Evolutionary conservation across 2,888 invertebrate genomes (phyloP), one percentile per base, ranked within the genome.

Genomic region (Iselma pallidipennis): DNA sequence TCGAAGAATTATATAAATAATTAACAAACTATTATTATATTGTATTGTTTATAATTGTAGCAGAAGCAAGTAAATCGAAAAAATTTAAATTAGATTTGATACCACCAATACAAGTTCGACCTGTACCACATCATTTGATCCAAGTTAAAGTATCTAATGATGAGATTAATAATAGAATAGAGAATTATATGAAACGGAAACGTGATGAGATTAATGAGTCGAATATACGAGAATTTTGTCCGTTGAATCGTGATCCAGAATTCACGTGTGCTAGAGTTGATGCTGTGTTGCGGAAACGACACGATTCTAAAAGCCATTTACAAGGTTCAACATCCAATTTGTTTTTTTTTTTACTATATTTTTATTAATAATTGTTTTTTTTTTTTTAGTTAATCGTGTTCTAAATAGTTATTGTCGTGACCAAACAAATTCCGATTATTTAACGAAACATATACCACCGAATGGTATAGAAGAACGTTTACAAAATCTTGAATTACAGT

Each of bases 261-360:
- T 83, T 83, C 66, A 87, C 87, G 0, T 94, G 94, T 81, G 94
- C 94, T 0, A 83, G 94, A 74, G 88, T 92, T 12, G 86, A 91
- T 76, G 89, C 93, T 42, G 85, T 88, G 68, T 86, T 92, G 62
- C 83, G 89, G 3, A 89, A 87, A 67, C 84, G 90, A 55, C 89
- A 87, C 69, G 91, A 90, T 75, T 90, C 90, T 0, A 92, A 90
- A 76, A 90, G 92, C 66, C 94, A 92, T 81, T 84, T 94, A 59
- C 90, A 89, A 86, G 90, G 93, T 92, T 28, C 1, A 2, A 48
- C 7, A 14, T 16, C 16, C n/a, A 14, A 16, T 21, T 23, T 21
- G 12, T 9, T 25, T n/a, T n/a, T n/a, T n/a, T n/a, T n/a, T n/a
- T n/a, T n/a, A n/a, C n/a, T n/a, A n/a, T 2, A 10, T 49, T 12